Evolutionary conservation across 2,888 invertebrate genomes (phyloP).

Genomic region (Drosophila fungiperda): DNA sequence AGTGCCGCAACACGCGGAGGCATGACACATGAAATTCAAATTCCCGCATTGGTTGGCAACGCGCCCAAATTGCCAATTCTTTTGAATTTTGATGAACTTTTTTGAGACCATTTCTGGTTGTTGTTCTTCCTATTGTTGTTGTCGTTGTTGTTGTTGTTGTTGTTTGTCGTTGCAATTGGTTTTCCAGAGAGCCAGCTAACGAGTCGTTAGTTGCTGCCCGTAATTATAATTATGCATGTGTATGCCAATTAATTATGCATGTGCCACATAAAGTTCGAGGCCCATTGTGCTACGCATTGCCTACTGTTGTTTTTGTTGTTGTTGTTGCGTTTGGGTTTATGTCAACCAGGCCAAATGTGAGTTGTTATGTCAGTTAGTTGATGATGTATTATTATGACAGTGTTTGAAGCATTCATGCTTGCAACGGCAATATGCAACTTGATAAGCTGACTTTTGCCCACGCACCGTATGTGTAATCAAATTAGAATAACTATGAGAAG

Average conservation of each 20-base stretch:
- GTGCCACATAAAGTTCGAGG: conserved; percentile 48
- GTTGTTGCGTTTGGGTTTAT: neutral
- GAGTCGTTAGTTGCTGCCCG: conserved; percentile 53
- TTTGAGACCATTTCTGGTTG: conserved; percentile 16
- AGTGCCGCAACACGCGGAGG: conserved; percentile 23
- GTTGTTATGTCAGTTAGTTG: conserved; percentile 36
- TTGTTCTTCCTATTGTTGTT: conserved; percentile 3
- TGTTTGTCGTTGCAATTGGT: conserved; percentile 23
- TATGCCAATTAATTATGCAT: conserved; percentile 71
- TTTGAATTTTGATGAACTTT: conserved; percentile 72
- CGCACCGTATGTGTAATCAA: conserved; percentile 19
- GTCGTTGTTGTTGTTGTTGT: conserved; percentile 7
- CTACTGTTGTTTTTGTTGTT: conserved; percentile 2
- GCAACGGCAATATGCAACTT: conserved; percentile 6
- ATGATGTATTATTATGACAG: conserved; percentile 26
- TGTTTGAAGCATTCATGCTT: conserved; percentile 20
- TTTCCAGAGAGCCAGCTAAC: conserved; percentile 24
- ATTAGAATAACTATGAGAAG: neutral
- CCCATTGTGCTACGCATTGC: conserved; percentile 31
- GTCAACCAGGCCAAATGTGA: neutral
- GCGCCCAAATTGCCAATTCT: conserved; percentile 73
- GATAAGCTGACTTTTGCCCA: conserved; percentile 7
- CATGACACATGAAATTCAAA: conserved; percentile 39
- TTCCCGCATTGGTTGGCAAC: conserved; percentile 54
- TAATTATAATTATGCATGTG: conserved; percentile 76